Conservation (phyloP, 1,140 invertebrate species). For the Drosophila sp. region DNA sequence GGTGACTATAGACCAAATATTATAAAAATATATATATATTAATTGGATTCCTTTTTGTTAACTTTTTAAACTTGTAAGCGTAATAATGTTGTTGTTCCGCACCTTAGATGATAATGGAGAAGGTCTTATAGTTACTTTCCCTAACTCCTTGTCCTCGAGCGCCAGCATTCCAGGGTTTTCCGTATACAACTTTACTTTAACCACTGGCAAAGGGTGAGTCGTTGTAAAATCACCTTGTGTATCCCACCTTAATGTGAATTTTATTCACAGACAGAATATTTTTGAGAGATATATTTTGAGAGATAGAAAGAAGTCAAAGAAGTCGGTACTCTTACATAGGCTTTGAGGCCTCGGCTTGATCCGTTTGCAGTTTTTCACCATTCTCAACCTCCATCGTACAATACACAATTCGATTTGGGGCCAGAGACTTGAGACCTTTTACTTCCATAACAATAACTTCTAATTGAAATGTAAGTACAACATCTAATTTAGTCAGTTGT, state of each 20-base stretch:
- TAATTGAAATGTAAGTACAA: slow-evolving; percentile 97
- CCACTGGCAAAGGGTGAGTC: slow-evolving; percentile 97
- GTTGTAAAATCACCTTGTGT: slow-evolving; percentile 99
- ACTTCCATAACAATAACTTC: slow-evolving; percentile 99
- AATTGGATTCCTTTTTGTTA: neutral
- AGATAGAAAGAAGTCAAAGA: no score
- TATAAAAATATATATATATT: slow-evolving; percentile 9
- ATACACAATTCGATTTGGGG: slow-evolving; percentile 99
- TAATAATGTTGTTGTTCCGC: slow-evolving; percentile 48
- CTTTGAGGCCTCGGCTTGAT: slow-evolving; percentile 99
- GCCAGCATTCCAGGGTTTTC: slow-evolving; percentile 98
- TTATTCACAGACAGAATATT: no score
- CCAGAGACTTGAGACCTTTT: slow-evolving; percentile 97
- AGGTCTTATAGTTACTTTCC: slow-evolving; percentile 95
- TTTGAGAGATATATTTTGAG: no score
- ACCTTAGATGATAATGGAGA: slow-evolving; percentile 96
- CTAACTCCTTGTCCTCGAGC: slow-evolving; percentile 99
- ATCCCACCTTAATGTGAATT: slow-evolving; percentile 91
- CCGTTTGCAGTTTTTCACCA: slow-evolving; percentile 99
- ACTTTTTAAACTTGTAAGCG: neutral
- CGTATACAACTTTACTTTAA: slow-evolving; percentile 98
- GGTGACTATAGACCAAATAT: slow-evolving; percentile 87
- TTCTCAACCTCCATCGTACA: slow-evolving; percentile 99
- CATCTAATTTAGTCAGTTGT: slow-evolving; percentile 97
- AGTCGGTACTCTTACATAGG: slow-evolving; percentile 90